Base-by-base conservation (phyloP, 2,113 vertebrate genomes). In the Xenotilapia longispinis region DNA sequence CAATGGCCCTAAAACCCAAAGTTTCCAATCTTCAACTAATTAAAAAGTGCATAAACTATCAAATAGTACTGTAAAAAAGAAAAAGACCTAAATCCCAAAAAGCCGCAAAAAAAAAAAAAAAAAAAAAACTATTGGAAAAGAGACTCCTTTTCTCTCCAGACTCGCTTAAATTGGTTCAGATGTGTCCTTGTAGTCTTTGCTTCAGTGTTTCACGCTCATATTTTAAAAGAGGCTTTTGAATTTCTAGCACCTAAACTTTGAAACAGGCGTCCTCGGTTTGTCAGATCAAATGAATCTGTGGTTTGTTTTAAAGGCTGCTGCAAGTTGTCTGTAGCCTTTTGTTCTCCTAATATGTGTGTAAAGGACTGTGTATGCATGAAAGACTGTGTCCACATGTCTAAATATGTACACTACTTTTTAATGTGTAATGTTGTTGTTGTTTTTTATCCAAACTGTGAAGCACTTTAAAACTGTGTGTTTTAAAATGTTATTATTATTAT, bases 391-490 rank as follows among this genome's bases (percentile, higher is more conserved):
- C 3, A 38, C 60, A 21, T 65, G 6, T 65, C 4, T 65, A 65
- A 65, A 21, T 65, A 65, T 38, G 19, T 65, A 38, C 19, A 40
- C 60, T 13, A 12, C 36, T 40, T 68, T 40, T 68, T 68, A 38
- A 68, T 21, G 0, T 65, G 17, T 0, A 65, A 65, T 65, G 17
- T 0, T 65, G 31, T n/a, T 63, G 15, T n/a, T 63, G 57, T 60
- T 65, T 65, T 36, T 63, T 63, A 63, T 65, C 60, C 10, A 65
- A 65, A 65, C 63, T 65, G 11, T 38, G 60, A 65, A 38, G 4
- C 33, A 65, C 33, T 65, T 38, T 65, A 1, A 65, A 38, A 63
- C 10, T 13, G 60, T 36, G 31, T 12, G 2, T 63, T 19, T 63
- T 63, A 63, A 33, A 63, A 63, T 33, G 2, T 60, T 9, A 2